phyloP scores from a whole-genome alignment of 2,113 vertebrate genomes.

The Eulacestoma nigropectus region DNA sequence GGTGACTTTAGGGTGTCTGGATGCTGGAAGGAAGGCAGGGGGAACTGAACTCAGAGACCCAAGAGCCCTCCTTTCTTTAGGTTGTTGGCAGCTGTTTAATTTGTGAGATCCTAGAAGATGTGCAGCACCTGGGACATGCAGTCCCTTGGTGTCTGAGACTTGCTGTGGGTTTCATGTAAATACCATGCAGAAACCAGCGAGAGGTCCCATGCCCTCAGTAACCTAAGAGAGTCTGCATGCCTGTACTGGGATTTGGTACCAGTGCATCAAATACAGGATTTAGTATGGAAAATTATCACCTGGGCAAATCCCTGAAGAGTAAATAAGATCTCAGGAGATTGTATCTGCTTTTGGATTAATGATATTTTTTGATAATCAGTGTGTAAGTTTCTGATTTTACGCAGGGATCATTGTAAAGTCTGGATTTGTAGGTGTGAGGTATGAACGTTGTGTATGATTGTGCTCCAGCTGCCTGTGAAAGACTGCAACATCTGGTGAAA shows the following conservation, averaged over 20 bases:
- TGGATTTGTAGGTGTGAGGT: not conserved
- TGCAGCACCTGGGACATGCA: not conserved
- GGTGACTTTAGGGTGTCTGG: not conserved
- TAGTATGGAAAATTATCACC: not conserved
- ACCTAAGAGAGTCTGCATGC: not conserved
- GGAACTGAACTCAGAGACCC: not conserved
- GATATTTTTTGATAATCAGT: not conserved
- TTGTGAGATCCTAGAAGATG: not conserved
- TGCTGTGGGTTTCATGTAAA: not conserved
- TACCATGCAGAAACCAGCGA: not conserved
- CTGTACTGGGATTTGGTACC: not conserved
- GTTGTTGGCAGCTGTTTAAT: not conserved
- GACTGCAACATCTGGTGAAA: not conserved
- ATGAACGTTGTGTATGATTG: not conserved
- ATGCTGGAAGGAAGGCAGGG: not conserved
- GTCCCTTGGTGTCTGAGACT: not conserved
- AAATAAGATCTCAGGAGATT: not conserved
- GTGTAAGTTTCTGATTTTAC: not conserved
- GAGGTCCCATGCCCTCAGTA: not conserved
- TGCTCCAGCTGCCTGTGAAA: not conserved
- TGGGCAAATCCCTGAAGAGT: not conserved
- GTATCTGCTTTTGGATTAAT: not conserved
- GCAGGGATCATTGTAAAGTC: not conserved
- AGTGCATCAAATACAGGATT: not conserved
- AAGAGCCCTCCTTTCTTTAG: not conserved